These are phyloP conservation scores for Grantiella picta DNA, from an alignment of 2,113 vertebrate species.

Conservation along the genomic window DNA sequence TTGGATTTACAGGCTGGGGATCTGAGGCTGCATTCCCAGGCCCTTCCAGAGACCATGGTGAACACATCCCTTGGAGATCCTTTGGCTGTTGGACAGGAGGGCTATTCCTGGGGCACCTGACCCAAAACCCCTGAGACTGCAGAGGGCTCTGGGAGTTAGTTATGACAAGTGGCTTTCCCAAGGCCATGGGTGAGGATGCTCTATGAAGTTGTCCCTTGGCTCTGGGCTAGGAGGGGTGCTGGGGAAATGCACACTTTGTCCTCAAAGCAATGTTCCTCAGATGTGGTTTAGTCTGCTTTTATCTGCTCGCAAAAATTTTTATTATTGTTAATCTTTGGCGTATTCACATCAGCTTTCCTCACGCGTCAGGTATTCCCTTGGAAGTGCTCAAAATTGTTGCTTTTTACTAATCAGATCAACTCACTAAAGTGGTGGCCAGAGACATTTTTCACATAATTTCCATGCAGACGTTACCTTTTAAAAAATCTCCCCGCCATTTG, in stretches of 20 bases:
- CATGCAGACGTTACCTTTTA: background rate
- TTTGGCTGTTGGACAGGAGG: background rate
- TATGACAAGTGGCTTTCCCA: background rate
- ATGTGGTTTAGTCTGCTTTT: background rate
- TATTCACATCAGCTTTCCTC: conserved; percentile 9
- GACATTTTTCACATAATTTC: conserved; percentile 4
- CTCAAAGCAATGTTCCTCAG: background rate
- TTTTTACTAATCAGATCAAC: background rate
- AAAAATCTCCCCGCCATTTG: background rate
- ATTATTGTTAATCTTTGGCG: conserved; percentile 2
- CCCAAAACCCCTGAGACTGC: background rate
- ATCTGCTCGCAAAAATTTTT: conserved; percentile 18
- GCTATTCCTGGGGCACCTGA: background rate
- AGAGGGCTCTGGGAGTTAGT: background rate
- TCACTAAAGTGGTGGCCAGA: background rate
- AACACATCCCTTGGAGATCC: background rate
- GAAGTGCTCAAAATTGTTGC: background rate
- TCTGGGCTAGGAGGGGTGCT: background rate
- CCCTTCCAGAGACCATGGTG: background rate
- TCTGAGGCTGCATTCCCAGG: background rate
- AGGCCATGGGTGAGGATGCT: background rate
- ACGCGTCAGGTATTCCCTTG: background rate
- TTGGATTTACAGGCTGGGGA: background rate
- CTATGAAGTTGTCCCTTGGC: background rate
- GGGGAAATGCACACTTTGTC: background rate